A percentile compares a stretch with the other conserved stretches of the same genome.
Evolutionary conservation across 2,888 invertebrate species (phyloP).

Genomic region (Strigamia transsilvanica): DNA sequence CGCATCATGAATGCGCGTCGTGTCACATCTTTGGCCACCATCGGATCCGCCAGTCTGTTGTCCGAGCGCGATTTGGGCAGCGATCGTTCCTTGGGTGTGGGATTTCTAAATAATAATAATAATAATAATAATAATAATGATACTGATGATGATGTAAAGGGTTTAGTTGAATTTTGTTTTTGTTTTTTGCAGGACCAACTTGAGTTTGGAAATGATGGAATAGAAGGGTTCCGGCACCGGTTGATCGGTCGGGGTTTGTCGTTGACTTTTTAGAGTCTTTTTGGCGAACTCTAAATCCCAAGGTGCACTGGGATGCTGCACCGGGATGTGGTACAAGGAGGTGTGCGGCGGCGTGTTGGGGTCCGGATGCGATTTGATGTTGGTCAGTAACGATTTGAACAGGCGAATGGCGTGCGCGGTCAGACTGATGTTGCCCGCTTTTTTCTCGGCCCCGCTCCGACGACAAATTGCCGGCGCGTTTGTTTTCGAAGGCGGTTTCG

Average conservation of each 20-base stretch:
- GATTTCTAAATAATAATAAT: constrained; percentile 20
- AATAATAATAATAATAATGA: too few relatives aligned
- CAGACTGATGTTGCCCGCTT: background rate
- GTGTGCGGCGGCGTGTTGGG: background rate
- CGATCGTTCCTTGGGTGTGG: background rate
- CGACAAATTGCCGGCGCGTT: background rate
- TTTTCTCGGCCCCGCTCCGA: background rate
- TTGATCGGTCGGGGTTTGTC: background rate
- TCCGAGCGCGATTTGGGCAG: constrained; percentile 6
- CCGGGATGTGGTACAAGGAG: background rate
- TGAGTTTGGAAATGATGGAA: background rate
- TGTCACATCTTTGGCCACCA: background rate
- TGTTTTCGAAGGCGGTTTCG: background rate
- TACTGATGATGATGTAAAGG: too few relatives aligned
- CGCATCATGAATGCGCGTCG: background rate
- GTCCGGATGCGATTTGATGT: background rate
- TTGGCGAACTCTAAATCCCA: background rate
- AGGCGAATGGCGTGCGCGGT: background rate
- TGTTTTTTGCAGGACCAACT: background rate
- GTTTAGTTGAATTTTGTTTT: too few relatives aligned
- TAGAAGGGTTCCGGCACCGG: background rate
- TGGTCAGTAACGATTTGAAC: background rate
- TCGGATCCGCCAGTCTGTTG: background rate
- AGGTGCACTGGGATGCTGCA: background rate
- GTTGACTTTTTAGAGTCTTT: background rate